Base-by-base conservation (phyloP, 2,797 vertebrate species). In the Tenualosa ilisha region DNA sequence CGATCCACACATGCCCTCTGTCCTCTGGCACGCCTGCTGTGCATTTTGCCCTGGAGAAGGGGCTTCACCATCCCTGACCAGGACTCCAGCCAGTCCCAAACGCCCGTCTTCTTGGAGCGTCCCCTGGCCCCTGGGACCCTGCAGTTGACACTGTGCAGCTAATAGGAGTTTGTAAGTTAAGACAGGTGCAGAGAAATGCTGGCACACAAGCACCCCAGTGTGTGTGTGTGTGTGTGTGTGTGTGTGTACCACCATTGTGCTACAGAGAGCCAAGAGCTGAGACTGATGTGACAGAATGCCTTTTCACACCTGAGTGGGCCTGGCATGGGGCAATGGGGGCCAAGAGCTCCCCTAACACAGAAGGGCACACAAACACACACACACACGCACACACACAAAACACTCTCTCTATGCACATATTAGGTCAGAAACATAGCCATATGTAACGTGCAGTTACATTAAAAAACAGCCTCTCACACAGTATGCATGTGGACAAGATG, bases 251-350 rank as follows among this genome's bases (percentile, higher is more conserved):
- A 82, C 84, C 85, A 88, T 50, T 84, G 20, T 91, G 90, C 91
- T 93, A 94, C 94, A 95, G 92, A 92, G 93, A 94, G 91, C 91
- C 93, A 93, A 93, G 94, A 93, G 94, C 92, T 93, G 92, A 93
- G 92, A 94, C 87, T 88, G 93, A 94, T 94, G 92, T 96, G 95
- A 96, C 95, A 96, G 95, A 96, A 96, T 95, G 95, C 94, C 94
- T 96, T 96, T 96, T 96, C 94, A 96, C 95, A 96, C 95, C 95
- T 96, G 95, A 94, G 93, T 95, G 95, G 95, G 94, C 95, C 93
- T 94, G 95, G 94, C 92, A 93, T 93, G 94, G 95, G 94, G 94
- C 94, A 94, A 95, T 94, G 95, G 93, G 95, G 46, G 93, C 94
- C 93, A 94, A 92, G 93, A 95, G 94, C 94, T 95, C 94, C 94